A percentile compares a stretch with the other conserved stretches of the same genome.
Evolutionary conservation across 2,113 vertebrate genomes (phyloP).

Genomic region (Neogale vison): DNA sequence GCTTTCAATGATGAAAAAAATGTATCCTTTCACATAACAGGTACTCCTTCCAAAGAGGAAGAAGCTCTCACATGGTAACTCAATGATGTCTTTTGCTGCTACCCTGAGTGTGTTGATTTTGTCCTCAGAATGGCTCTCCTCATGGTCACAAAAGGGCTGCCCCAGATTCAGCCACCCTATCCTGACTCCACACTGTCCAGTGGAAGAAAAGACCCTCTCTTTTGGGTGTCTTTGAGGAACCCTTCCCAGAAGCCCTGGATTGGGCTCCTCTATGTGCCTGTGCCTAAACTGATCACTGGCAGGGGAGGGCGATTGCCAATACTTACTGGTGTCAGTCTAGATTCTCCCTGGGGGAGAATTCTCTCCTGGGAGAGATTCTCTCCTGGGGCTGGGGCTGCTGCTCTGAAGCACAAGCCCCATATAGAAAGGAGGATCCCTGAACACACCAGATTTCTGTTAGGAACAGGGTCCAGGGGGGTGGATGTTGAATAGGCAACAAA

Average conservation of each 20-base stretch:
- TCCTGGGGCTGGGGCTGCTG: neutral
- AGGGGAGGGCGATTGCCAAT: neutral
- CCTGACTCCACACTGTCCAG: neutral
- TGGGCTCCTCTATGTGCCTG: neutral
- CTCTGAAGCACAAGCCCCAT: neutral
- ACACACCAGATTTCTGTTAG: neutral
- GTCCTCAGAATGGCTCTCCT: neutral
- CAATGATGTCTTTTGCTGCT: neutral
- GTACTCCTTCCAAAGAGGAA: neutral
- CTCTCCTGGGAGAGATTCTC: no score
- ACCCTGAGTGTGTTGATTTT: neutral
- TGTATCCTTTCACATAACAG: neutral
- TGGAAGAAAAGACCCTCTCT: neutral
- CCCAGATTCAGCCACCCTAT: neutral
- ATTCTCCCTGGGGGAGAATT: neutral
- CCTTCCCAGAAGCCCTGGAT: neutral
- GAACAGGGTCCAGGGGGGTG: neutral
- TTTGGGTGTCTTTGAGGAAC: neutral
- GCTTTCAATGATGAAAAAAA: neutral
- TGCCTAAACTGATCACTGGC: neutral
- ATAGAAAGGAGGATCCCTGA: neutral
- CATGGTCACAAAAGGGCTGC: neutral
- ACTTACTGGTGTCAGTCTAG: neutral
- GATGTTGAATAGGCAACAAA: neutral
- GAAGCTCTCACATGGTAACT: neutral